A percentile compares a stretch with the other conserved stretches of the same genome.
phyloP scores from a whole-genome alignment of 2,888 invertebrate species.

The Clanis bilineata region DNA sequence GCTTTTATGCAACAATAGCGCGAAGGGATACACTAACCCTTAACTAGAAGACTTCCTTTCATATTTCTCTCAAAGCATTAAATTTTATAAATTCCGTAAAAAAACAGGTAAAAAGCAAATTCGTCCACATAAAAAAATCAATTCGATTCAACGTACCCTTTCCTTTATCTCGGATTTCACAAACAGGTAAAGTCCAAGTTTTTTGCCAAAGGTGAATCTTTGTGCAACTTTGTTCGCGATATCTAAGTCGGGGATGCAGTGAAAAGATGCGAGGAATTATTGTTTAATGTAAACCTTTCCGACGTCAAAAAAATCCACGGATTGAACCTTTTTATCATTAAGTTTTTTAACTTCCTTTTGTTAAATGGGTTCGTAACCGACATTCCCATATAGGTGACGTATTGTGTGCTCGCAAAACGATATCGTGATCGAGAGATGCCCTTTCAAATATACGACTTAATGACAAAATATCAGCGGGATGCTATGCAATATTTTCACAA shows the following conservation, averaged over 20 bases:
- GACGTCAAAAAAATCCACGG: slow-evolving; percentile 63
- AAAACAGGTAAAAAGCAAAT: slow-evolving; percentile 63
- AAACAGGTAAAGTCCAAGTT: slow-evolving; percentile 77
- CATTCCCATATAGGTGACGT: slow-evolving; percentile 75
- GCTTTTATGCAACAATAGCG: slow-evolving; percentile 52
- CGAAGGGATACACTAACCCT: slow-evolving; percentile 69
- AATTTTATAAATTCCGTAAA: slow-evolving; percentile 58
- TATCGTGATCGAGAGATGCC: slow-evolving; percentile 58
- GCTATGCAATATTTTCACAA: slow-evolving; percentile 67
- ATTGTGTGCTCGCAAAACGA: slow-evolving; percentile 72
- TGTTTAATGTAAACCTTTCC: slow-evolving; percentile 71
- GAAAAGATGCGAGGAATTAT: slow-evolving; percentile 64
- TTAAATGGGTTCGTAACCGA: slow-evolving; percentile 70
- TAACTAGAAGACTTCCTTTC: slow-evolving; percentile 72
- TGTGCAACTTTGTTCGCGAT: slow-evolving; percentile 68
- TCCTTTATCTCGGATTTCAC: slow-evolving; percentile 78
- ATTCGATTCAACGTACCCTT: slow-evolving; percentile 73
- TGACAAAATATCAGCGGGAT: slow-evolving; percentile 78
- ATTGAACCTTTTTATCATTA: slow-evolving; percentile 57
- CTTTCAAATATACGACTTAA: slow-evolving; percentile 66
- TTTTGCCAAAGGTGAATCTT: slow-evolving; percentile 68
- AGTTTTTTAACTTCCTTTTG: slow-evolving; percentile 76
- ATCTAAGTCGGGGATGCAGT: slow-evolving; percentile 70
- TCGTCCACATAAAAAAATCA: slow-evolving; percentile 56
- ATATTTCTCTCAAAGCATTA: slow-evolving; percentile 60